Percentiles rank a stretch among this genome's conserved stretches.
Conservation (phyloP, 1,140 invertebrate genomes). For the Augochlora pura region DNA sequence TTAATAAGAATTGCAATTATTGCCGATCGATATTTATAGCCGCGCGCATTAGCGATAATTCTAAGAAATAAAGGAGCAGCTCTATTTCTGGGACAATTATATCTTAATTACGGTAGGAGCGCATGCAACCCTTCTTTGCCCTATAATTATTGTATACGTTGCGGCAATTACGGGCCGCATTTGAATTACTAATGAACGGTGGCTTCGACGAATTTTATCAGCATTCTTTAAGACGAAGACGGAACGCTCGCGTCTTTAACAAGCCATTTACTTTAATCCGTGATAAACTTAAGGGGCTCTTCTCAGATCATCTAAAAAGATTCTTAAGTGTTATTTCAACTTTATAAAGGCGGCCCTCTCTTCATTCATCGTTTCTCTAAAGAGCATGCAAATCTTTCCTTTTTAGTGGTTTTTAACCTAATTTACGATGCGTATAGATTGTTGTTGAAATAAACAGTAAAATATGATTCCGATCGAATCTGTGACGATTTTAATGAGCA, state of each 20-base stretch:
- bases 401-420: neutral
- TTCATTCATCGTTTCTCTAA: conserved; percentile 1
- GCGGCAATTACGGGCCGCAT: conserved; percentile 14
- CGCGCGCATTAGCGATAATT: neutral
- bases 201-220: conserved; percentile 5
- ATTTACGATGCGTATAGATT: neutral
- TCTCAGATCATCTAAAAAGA: conserved; percentile 18
- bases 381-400: conserved; percentile 2
- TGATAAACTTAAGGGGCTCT: conserved; percentile 24
- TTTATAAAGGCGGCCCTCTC: neutral
- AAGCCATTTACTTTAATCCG: conserved; percentile 34
- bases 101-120: neutral
- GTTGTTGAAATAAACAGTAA: neutral
- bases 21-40: neutral
- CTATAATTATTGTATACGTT: conserved; percentile 1
- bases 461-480: neutral
- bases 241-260: conserved; percentile 28
- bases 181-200: conserved; percentile 30
- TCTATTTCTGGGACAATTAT: neutral
- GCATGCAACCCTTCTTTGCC: neutral
- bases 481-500: neutral
- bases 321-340: conserved; percentile 21
- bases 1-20: neutral
- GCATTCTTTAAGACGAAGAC: conserved; percentile 14
- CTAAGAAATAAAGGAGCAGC: neutral